Conservation (phyloP, 2,797 vertebrate species). For the Halcyon badia region DNA sequence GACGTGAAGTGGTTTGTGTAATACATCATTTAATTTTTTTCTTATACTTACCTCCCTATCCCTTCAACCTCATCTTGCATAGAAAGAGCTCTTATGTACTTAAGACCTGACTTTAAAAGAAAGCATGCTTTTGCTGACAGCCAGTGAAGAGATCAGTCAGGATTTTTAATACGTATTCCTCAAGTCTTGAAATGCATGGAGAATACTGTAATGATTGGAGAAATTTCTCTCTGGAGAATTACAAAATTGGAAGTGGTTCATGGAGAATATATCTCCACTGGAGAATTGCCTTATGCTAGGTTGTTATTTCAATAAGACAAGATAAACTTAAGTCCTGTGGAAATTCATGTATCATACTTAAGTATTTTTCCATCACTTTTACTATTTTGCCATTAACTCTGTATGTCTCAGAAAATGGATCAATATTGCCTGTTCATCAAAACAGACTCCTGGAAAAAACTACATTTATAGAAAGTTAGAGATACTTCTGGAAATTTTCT, state of each 20-base stretch:
- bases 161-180: background rate
- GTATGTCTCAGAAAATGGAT: background rate
- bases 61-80: background rate
- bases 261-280: background rate
- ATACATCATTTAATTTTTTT: background rate
- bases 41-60: background rate
- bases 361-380: background rate
- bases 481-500: background rate
- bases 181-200: background rate
- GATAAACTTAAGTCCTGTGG: background rate
- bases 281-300: background rate
- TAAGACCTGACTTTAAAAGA: background rate
- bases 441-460: background rate
- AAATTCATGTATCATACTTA: background rate
- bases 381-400: background rate
- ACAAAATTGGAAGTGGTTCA: background rate
- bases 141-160: background rate
- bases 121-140: background rate
- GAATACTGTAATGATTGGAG: background rate
- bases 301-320: background rate
- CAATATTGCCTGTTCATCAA: background rate
- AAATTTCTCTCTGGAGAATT: background rate
- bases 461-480: background rate
- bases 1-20: background rate
- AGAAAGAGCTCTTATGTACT: background rate